These are phyloP conservation scores for Drosophila grimshawi DNA, from an alignment of 1,140 invertebrate species.

Conservation along the genomic window DNA sequence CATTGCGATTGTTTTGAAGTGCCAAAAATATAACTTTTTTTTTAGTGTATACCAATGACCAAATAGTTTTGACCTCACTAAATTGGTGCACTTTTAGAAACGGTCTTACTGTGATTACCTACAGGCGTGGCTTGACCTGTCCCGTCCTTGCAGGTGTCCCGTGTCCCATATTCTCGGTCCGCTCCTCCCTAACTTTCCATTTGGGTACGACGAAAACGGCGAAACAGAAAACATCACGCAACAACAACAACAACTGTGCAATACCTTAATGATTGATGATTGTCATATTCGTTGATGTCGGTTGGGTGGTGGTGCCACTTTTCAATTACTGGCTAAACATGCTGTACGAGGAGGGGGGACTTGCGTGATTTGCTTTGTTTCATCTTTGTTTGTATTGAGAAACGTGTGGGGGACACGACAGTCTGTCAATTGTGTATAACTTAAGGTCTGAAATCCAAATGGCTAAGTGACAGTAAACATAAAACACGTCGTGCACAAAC, in stretches of 20 bases:
- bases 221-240: slow-evolving; percentile 32
- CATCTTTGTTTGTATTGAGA: slow-evolving; percentile 45
- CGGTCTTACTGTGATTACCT: too few relatives aligned
- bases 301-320: slow-evolving; percentile 27
- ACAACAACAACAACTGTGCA: slow-evolving; percentile 29
- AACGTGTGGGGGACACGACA: slow-evolving; percentile 41
- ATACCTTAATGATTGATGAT: slow-evolving; percentile 77
- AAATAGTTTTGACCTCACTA: too few relatives aligned
- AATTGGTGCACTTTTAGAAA: too few relatives aligned
- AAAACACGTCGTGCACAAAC: neutral
- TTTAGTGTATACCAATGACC: too few relatives aligned
- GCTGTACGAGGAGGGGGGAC: slow-evolving; percentile 23
- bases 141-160: too few relatives aligned
- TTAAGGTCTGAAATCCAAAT: slow-evolving; percentile 40
- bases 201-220: too few relatives aligned
- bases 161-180: too few relatives aligned
- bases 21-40: too few relatives aligned
- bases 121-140: too few relatives aligned
- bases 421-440: slow-evolving; percentile 57
- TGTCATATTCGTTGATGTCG: slow-evolving; percentile 41
- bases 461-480: slow-evolving; percentile 66
- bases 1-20: too few relatives aligned
- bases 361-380: slow-evolving; percentile 72
- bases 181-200: too few relatives aligned
- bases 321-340: slow-evolving; percentile 72